Evolutionary conservation across 2,113 vertebrate genomes (phyloP), one percentile per base, ranked within the genome.

Genomic region (Apaloderma vittatum): DNA sequence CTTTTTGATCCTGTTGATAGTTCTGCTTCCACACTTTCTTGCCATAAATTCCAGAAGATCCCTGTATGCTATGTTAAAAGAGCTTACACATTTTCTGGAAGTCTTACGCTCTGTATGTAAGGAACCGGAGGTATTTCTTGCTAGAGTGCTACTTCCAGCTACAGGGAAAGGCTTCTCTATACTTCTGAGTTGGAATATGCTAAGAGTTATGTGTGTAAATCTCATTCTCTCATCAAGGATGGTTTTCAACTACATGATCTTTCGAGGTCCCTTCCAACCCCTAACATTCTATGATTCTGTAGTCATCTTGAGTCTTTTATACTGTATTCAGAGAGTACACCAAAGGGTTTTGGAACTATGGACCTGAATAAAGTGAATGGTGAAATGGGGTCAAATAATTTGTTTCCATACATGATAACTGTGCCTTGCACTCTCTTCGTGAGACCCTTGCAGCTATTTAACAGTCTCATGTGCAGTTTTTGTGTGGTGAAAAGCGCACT

Each of bases 381-480:
- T 70, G 17, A 61, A 40, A 4, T 30, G 37, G 1, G 4, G 22
- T 18, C 18, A 62, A 29, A 66, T 65, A 13, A 15, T 2, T 54
- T 65, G 15, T 27, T 78, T 12, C 57, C 26, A 15, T 61, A 22
- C 24, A 9, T 23, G 62, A 23, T 27, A 51, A 4, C 12, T 65
- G 7, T 78, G 37, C 37, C 24, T 66, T 85, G 52, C 8, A 17
- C 15, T 9, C 7, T 67, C 6, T 71, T n/a, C 4, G 3, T 19
- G 26, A 65, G 15, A 18, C 59, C 32, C 29, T 55, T 92, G 40
- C 27, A 87, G 27, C 12, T 73, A 4, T 45, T 68, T 18, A 40
- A 16, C 32, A 20, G 30, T 49, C 0, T 0, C 3, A 0, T 15
- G 32, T 27, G 16, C 5, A 3, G 20, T 74, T 88, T 43, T 81